These are phyloP conservation scores for Oreochromis niloticus DNA, from an alignment of 2,113 vertebrate genomes.

Conservation along the genomic window DNA sequence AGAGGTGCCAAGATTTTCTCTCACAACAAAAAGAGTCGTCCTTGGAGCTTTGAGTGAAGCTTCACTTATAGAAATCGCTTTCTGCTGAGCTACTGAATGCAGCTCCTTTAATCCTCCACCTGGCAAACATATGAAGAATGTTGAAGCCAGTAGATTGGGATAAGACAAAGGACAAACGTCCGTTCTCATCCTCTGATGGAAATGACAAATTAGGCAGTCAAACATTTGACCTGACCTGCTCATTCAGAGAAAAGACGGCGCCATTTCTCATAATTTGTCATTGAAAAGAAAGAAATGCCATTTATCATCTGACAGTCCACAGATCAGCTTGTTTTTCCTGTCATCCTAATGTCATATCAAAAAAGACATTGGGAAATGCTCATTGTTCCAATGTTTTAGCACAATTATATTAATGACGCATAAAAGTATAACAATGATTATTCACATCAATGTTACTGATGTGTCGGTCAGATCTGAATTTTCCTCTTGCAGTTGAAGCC, in stretches of 20 bases:
- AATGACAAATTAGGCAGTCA: slow-evolving; percentile 8
- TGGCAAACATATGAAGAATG: neutral
- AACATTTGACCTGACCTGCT: slow-evolving; percentile 1
- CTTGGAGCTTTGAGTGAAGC: slow-evolving; percentile 36
- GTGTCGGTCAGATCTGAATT: neutral
- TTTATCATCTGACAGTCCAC: neutral
- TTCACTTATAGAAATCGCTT: slow-evolving; percentile 9
- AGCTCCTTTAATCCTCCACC: neutral
- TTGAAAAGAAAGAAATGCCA: neutral
- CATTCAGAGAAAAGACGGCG: neutral
- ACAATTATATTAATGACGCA: neutral
- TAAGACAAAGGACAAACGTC: neutral
- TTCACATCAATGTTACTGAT: neutral
- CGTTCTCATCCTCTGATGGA: neutral
- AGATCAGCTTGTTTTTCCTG: neutral
- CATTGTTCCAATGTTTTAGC: neutral
- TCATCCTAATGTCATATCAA: neutral
- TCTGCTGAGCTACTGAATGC: neutral
- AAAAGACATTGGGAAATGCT: neutral
- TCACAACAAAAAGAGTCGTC: slow-evolving; percentile 5
- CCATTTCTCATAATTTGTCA: neutral
- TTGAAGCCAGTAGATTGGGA: neutral
- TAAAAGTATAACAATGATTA: neutral
- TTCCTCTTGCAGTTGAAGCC: neutral
- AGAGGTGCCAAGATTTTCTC: slow-evolving; percentile 7